A percentile compares a stretch with the other conserved stretches of the same genome.
phyloP scores from a whole-genome alignment of 2,797 vertebrate genomes.

The Platalea minor region DNA sequence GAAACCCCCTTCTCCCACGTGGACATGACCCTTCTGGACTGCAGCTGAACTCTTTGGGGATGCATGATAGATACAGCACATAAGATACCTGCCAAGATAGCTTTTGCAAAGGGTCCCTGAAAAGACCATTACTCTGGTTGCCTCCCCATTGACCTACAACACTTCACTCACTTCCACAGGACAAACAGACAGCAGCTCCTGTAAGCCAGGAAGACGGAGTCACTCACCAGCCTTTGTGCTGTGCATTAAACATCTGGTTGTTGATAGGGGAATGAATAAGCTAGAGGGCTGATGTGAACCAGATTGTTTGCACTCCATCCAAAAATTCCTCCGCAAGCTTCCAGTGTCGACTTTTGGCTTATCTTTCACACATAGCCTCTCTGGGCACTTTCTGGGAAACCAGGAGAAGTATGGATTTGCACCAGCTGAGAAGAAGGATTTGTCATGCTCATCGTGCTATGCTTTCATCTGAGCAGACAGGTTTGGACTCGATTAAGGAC shows the following conservation, averaged over 20 bases:
- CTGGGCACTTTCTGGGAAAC: neutral
- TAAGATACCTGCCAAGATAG: neutral
- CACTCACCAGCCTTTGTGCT: neutral
- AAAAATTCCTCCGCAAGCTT: constrained; percentile 4
- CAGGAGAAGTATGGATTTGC: neutral
- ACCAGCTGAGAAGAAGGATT: neutral
- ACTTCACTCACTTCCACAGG: neutral
- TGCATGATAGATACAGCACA: neutral
- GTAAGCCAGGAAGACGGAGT: neutral
- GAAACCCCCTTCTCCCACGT: neutral
- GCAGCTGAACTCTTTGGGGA: neutral
- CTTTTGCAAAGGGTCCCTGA: neutral
- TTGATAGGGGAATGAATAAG: neutral
- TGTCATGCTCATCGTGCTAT: neutral
- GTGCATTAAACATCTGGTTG: constrained; percentile 2
- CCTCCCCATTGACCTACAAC: neutral
- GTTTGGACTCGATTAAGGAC: neutral
- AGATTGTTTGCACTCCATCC: neutral
- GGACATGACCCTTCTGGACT: neutral
- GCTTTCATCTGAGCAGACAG: neutral
- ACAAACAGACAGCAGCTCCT: neutral
- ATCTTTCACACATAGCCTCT: constrained; percentile 7
- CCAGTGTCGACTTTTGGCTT: neutral
- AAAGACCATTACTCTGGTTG: neutral
- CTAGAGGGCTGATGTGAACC: constrained; percentile 12